Evolutionary conservation across 2,888 invertebrate genomes (phyloP).

Genomic region (Nemapogon koenigi): DNA sequence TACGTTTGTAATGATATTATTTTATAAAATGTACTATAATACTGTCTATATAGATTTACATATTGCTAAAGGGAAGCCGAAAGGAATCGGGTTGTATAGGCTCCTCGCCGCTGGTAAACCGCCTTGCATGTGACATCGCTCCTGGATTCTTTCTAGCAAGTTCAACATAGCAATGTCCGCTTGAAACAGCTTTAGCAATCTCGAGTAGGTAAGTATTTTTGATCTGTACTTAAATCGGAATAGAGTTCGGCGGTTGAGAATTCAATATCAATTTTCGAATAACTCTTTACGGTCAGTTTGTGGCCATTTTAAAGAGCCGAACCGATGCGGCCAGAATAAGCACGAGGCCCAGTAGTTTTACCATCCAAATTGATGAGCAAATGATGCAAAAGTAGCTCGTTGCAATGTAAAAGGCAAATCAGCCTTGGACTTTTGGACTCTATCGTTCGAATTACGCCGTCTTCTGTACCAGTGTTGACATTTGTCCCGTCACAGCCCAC

Average conservation of each 20-base stretch:
- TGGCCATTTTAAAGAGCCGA: background rate
- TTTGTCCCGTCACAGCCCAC: background rate
- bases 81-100: too few species aligned
- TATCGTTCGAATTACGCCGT: background rate
- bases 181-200: background rate
- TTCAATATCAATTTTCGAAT: background rate
- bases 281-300: background rate
- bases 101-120: too few species aligned
- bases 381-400: background rate
- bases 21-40: too few species aligned
- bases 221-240: background rate
- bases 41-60: too few species aligned
- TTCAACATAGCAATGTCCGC: background rate
- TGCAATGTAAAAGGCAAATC: background rate
- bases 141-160: slow-evolving; percentile 1
- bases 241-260: background rate
- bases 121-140: slow-evolving; percentile 3
- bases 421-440: background rate
- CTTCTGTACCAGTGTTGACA: background rate
- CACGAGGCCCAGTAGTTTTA: background rate
- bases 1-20: too few species aligned
- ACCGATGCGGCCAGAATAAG: background rate
- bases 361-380: background rate
- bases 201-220: background rate
- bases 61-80: too few species aligned